These are phyloP conservation scores for Phalloptychus januarius DNA, from an alignment of 2,797 vertebrate genomes.

Conservation along the genomic window DNA sequence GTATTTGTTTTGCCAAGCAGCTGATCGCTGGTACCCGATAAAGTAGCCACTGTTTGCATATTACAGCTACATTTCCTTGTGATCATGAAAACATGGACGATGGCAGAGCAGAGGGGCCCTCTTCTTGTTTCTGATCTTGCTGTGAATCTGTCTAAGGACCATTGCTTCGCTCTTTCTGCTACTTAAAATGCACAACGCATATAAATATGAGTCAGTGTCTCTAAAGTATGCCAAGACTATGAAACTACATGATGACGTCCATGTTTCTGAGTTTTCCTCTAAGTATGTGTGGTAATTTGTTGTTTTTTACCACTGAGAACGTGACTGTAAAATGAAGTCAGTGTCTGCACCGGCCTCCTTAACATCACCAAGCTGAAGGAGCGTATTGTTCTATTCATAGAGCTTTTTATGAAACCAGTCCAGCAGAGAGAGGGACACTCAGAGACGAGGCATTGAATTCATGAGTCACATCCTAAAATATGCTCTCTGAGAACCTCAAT, in stretches of 20 bases:
- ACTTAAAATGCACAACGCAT: slow-evolving; percentile 40
- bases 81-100: slow-evolving; percentile 35
- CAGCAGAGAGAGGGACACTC: slow-evolving; percentile 54
- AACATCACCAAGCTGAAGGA: slow-evolving; percentile 74
- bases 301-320: slow-evolving; percentile 59
- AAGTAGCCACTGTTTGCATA: background rate
- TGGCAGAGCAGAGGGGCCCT: slow-evolving; percentile 29
- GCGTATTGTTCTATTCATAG: slow-evolving; percentile 80
- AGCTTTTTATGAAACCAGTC: slow-evolving; percentile 69
- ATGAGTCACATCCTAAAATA: slow-evolving; percentile 52
- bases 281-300: slow-evolving; percentile 32
- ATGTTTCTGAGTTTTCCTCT: slow-evolving; percentile 11
- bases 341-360: slow-evolving; percentile 69
- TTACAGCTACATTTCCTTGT: slow-evolving; percentile 2
- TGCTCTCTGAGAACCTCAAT: slow-evolving; percentile 26
- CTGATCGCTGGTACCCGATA: background rate
- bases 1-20: background rate
- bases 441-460: slow-evolving; percentile 43
- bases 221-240: slow-evolving; percentile 40
- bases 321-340: slow-evolving; percentile 76
- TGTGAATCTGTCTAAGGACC: slow-evolving; percentile 44
- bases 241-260: slow-evolving; percentile 29
- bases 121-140: slow-evolving; percentile 40
- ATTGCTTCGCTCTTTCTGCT: slow-evolving; percentile 38
- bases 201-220: slow-evolving; percentile 33